These are phyloP conservation scores for Thunnus thynnus DNA, from an alignment of 2,113 vertebrate species.

Conservation along the genomic window DNA sequence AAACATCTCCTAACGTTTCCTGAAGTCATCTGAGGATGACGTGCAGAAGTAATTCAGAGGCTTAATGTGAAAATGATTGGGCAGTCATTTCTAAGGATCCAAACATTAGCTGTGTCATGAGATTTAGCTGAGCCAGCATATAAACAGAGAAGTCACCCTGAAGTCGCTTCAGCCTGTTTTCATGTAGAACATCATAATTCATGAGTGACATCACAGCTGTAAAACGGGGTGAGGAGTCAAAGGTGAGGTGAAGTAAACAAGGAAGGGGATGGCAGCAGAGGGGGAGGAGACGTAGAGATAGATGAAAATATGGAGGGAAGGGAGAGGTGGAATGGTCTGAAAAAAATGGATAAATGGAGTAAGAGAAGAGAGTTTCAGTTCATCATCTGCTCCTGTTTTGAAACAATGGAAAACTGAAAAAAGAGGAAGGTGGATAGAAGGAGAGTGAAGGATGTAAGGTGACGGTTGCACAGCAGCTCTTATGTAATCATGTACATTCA, in stretches of 20 bases:
- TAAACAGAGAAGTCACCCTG: conserved; percentile 20
- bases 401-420: not conserved
- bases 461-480: not conserved
- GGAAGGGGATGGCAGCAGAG: not conserved
- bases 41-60: not conserved
- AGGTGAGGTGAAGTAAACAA: conserved; percentile 33
- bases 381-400: not conserved
- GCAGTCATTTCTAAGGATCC: conserved; percentile 11
- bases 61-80: conserved; percentile 34
- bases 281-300: not conserved
- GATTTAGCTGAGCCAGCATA: conserved; percentile 41
- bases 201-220: conserved; percentile 31
- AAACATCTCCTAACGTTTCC: no score
- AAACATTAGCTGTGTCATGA: conserved; percentile 1
- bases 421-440: not conserved
- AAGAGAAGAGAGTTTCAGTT: not conserved
- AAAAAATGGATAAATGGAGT: no score
- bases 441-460: not conserved
- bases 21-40: not conserved
- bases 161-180: conserved; percentile 19
- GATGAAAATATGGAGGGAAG: no score
- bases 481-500: not conserved
- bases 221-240: conserved; percentile 40
- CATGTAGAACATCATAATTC: conserved; percentile 22
- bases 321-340: not conserved